Conservation (phyloP, 2,113 vertebrate species). For the Oplegnathus fasciatus region DNA sequence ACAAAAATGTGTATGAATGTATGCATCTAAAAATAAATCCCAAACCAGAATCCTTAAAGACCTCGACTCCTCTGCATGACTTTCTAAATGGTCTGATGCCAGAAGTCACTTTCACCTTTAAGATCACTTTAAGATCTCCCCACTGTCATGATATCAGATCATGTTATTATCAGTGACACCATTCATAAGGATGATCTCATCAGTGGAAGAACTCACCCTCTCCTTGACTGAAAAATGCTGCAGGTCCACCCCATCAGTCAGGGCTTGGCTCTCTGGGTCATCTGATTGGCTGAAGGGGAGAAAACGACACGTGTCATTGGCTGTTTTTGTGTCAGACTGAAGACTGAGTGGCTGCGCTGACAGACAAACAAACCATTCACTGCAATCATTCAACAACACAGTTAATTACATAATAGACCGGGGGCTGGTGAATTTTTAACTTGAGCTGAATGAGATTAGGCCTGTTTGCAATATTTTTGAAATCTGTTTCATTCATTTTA, state of each 20-base stretch:
- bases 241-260: conserved; percentile 78
- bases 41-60: background rate
- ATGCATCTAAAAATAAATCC: background rate
- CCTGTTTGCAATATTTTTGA: too few relatives aligned
- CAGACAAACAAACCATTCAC: background rate
- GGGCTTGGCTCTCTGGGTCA: conserved; percentile 76
- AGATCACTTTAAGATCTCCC: background rate
- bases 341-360: background rate
- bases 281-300: conserved; percentile 69
- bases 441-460: too few relatives aligned
- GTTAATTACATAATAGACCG: background rate
- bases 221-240: conserved; percentile 77
- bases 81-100: background rate
- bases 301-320: background rate
- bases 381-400: background rate
- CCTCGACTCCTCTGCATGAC: background rate
- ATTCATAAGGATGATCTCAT: conserved; percentile 7
- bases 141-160: background rate
- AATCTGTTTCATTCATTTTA: too few relatives aligned
- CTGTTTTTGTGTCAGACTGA: background rate
- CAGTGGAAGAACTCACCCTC: conserved; percentile 66
- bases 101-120: conserved; percentile 1
- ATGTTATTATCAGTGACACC: background rate
- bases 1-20: background rate
- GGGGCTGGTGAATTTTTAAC: too few relatives aligned